Evolutionary conservation across 2,888 invertebrate species (phyloP), one percentile per base, ranked within the genome.

Genomic region (Harpalus rufipes): DNA sequence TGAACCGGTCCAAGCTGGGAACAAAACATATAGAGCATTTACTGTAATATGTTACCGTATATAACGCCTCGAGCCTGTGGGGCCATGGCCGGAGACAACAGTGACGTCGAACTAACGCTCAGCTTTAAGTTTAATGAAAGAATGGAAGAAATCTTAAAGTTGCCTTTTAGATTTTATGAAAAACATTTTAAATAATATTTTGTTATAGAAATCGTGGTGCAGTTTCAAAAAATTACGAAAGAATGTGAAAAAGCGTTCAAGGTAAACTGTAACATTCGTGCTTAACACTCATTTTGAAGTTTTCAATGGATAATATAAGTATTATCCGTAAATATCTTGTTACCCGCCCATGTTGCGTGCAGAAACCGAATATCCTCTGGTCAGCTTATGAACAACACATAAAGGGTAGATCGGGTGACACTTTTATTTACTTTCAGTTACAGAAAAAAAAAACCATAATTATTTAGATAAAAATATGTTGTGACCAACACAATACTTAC

Each of bases 321-420:
- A n/a, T 65, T 65, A 65, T 65, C 65, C 65, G 32, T 65, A 65
- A 65, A 65, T 65, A 65, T 65, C 65, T 65, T 65, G 65, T 65
- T 65, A 32, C 65, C 65, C 74, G 44, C 74, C 74, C 44, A 74
- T 74, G 74, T 74, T 51, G 44, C 51, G 51, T 74, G 51, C 74
- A 44, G 74, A 44, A 74, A 74, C 74, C 74, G 51, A 74, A 74
- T 74, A 74, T 74, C 74, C 44, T 74, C 41, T 44, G 74, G 74
- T 44, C 74, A 74, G 74, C 74, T 74, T 74, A 74, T 74, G 74
- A 51, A 44, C 74, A 74, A 51, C 44, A 51, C 74, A n/a, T n/a
- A 74, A 21, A 21, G 1, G 21, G 1, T 74, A 44, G 7, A 74
- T 21, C 21, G 14, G 74, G 12, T 44, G 41, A 74, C 18, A 14